Conservation (phyloP, 1,140 invertebrate species). For the Sitophilus oryzae region DNA sequence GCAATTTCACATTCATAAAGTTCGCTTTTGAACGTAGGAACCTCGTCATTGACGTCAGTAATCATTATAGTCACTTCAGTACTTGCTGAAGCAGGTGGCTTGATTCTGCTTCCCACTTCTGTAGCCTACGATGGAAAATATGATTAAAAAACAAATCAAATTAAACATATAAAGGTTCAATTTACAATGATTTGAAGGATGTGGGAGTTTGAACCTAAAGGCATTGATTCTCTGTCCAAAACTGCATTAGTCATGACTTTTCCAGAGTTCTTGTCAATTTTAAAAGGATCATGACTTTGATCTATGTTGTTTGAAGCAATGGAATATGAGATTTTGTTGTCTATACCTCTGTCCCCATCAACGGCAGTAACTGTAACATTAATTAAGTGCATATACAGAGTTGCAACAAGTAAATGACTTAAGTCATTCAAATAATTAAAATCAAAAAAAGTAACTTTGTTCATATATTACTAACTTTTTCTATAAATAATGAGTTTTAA, state of each 20-base stretch:
- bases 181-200: conserved; percentile 57
- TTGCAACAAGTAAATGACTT: neutral
- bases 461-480: no score
- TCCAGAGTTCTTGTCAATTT: conserved; percentile 74
- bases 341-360: conserved; percentile 86
- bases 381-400: neutral
- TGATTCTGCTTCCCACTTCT: conserved; percentile 55
- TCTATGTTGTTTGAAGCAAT: conserved; percentile 70
- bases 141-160: neutral
- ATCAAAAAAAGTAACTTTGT: conserved; percentile 1
- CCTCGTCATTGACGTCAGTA: conserved; percentile 93
- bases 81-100: conserved; percentile 65
- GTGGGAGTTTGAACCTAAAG: conserved; percentile 76
- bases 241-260: conserved; percentile 68
- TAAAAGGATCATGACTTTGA: conserved; percentile 63
- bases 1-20: conserved; percentile 82
- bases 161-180: neutral
- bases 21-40: conserved; percentile 71
- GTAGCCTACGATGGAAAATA: conserved; percentile 52
- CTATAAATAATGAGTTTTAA: neutral
- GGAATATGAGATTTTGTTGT: conserved; percentile 79
- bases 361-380: conserved; percentile 69
- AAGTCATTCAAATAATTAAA: neutral
- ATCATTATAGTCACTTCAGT: conserved; percentile 91
- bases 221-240: conserved; percentile 77